Evolutionary conservation across 2,113 vertebrate genomes (phyloP).

Genomic region (Oxygymnocypris stewartii): DNA sequence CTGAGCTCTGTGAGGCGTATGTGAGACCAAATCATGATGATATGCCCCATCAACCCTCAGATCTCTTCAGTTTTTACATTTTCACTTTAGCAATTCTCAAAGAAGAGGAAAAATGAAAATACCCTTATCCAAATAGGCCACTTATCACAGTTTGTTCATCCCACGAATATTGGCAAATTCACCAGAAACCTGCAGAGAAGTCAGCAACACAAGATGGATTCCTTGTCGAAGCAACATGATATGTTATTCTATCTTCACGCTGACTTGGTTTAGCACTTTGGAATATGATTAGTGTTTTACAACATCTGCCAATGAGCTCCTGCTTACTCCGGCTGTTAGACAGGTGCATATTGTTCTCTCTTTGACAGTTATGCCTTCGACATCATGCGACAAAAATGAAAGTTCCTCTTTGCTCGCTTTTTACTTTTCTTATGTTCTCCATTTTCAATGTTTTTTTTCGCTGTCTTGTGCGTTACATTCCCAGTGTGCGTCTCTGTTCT

Average conservation of each 20-base stretch:
- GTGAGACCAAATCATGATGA: background rate
- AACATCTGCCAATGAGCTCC: slow-evolving; percentile 42
- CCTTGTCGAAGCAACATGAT: slow-evolving; percentile 7
- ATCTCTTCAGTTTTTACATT: slow-evolving; percentile 27
- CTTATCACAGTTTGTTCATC: slow-evolving; percentile 29
- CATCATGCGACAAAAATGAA: background rate
- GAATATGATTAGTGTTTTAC: slow-evolving; percentile 31
- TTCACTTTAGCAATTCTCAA: slow-evolving; percentile 24
- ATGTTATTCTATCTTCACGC: slow-evolving; percentile 24
- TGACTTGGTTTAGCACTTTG: slow-evolving; percentile 16
- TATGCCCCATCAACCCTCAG: slow-evolving; percentile 34
- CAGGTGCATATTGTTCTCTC: background rate
- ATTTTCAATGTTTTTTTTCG: slow-evolving; percentile 1
- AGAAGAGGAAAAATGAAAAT: background rate
- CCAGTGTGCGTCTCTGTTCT: slow-evolving; percentile 40
- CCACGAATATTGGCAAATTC: slow-evolving; percentile 30
- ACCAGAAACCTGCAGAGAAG: slow-evolving; percentile 10
- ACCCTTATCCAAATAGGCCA: slow-evolving; percentile 22
- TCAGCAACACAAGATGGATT: slow-evolving; percentile 7
- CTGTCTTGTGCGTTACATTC: slow-evolving; percentile 33
- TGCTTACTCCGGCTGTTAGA: slow-evolving; percentile 55
- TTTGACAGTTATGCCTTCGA: background rate
- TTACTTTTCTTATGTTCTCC: background rate
- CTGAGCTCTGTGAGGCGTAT: slow-evolving; percentile 15
- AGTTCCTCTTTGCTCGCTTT: background rate